These are phyloP conservation scores for Athetis lepigone DNA, from an alignment of 2,888 invertebrate genomes.

Conservation along the genomic window DNA sequence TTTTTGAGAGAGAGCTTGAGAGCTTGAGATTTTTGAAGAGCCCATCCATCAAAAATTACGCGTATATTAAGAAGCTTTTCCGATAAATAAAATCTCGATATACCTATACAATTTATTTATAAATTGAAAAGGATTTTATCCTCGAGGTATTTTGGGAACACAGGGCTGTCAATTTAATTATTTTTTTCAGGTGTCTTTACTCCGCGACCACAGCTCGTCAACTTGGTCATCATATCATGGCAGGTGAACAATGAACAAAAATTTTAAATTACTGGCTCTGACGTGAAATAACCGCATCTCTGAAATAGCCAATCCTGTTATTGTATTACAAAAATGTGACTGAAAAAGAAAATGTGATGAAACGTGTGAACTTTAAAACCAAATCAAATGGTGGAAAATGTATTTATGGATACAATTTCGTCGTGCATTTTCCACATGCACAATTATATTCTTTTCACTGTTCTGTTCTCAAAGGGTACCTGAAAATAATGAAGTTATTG, in stretches of 20 bases:
- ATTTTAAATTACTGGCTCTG: slow-evolving; percentile 25
- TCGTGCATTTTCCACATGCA: not conserved
- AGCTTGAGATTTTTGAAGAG: too few relatives aligned
- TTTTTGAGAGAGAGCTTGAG: not conserved
- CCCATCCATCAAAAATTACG: not conserved
- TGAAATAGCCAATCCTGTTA: not conserved
- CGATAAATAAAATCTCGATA: slow-evolving; percentile 1
- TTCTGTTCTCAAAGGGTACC: too few relatives aligned
- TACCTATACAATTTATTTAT: not conserved
- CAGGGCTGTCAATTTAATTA: slow-evolving; percentile 25
- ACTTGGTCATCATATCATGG: slow-evolving; percentile 21
- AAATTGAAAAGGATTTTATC: not conserved
- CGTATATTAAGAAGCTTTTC: not conserved
- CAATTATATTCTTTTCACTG: too few relatives aligned
- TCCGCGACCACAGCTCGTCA: not conserved
- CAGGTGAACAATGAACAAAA: slow-evolving; percentile 10
- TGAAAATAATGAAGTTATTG: too few relatives aligned
- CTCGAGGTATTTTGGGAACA: not conserved
- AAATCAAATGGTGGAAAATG: not conserved
- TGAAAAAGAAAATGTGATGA: too few relatives aligned
- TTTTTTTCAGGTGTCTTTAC: slow-evolving; percentile 9
- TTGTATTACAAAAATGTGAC: not conserved
- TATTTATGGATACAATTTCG: not conserved
- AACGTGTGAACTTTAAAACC: not conserved
- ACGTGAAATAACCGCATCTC: not conserved